phyloP scores from a whole-genome alignment of 2,797 vertebrate species.

The Spinus pinus region DNA sequence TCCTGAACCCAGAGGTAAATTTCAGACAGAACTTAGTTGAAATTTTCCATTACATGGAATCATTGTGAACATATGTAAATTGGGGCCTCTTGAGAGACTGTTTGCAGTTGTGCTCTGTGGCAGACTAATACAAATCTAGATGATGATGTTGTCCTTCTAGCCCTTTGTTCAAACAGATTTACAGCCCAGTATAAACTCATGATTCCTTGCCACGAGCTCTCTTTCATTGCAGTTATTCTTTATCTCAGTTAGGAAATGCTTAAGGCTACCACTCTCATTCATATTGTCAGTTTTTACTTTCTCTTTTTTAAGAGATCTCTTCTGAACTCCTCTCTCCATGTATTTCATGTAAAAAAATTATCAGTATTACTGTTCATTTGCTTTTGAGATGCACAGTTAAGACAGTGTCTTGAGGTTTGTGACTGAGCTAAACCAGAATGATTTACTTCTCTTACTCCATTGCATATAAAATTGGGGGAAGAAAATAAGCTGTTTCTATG shows the following conservation, averaged over 20 bases:
- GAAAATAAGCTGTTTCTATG: background rate
- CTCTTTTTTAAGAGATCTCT: background rate
- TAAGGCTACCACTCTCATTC: background rate
- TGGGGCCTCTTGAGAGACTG: background rate
- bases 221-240: slow-evolving; percentile 37
- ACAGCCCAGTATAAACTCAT: background rate
- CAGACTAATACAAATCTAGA: background rate
- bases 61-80: background rate
- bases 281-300: slow-evolving; percentile 27
- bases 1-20: background rate
- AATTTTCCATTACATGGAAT: background rate
- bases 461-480: background rate
- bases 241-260: slow-evolving; percentile 1
- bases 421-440: background rate
- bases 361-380: slow-evolving; percentile 34
- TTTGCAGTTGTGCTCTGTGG: background rate
- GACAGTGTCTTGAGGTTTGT: slow-evolving; percentile 14
- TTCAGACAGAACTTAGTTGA: background rate
- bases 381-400: slow-evolving; percentile 26
- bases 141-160: background rate
- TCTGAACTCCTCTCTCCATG: background rate
- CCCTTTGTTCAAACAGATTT: slow-evolving; percentile 7
- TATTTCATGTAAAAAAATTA: slow-evolving; percentile 27
- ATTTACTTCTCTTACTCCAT: slow-evolving; percentile 14
- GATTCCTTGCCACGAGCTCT: slow-evolving; percentile 57